phyloP scores from a whole-genome alignment of 2,113 vertebrate genomes.

The Amphiprion ocellaris region DNA sequence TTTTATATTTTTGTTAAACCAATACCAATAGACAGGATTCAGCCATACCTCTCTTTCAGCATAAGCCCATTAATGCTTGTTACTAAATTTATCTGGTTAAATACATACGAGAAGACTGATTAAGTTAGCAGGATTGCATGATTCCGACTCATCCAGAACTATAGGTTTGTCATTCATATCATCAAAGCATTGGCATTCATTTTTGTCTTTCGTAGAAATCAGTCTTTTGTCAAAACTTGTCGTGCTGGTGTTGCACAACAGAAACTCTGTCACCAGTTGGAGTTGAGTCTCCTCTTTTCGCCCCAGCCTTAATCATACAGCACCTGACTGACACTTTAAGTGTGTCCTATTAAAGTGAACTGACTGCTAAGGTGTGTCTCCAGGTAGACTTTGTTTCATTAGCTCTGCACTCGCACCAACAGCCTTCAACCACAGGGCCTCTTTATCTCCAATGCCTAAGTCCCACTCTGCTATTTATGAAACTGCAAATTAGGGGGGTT shows the following conservation, averaged over 20 bases:
- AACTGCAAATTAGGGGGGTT: slow-evolving; percentile 82
- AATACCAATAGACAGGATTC: slow-evolving; percentile 4
- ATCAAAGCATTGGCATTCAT: slow-evolving; percentile 18
- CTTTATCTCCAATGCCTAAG: slow-evolving; percentile 71
- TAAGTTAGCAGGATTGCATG: not conserved
- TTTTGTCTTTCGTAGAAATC: slow-evolving; percentile 3
- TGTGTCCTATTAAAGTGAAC: slow-evolving; percentile 62
- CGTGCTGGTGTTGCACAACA: slow-evolving; percentile 55
- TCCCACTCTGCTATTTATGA: slow-evolving; percentile 77
- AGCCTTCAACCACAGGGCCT: slow-evolving; percentile 58
- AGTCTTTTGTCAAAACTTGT: slow-evolving; percentile 51
- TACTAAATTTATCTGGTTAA: slow-evolving; percentile 35
- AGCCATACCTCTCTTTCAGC: not conserved
- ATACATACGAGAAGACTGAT: slow-evolving; percentile 17
- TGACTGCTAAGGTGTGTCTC: slow-evolving; percentile 71
- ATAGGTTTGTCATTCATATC: slow-evolving; percentile 12
- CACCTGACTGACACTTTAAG: slow-evolving; percentile 64
- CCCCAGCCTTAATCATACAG: slow-evolving; percentile 55
- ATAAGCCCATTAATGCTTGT: not conserved
- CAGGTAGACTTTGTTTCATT: slow-evolving; percentile 71
- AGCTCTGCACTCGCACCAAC: slow-evolving; percentile 46
- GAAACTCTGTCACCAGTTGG: slow-evolving; percentile 46
- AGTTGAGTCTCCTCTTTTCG: slow-evolving; percentile 15
- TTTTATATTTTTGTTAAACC: not conserved
- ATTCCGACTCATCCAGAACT: slow-evolving; percentile 1